phyloP scores from a whole-genome alignment of 1,140 invertebrate species.

The Wiebesia pumilae region DNA sequence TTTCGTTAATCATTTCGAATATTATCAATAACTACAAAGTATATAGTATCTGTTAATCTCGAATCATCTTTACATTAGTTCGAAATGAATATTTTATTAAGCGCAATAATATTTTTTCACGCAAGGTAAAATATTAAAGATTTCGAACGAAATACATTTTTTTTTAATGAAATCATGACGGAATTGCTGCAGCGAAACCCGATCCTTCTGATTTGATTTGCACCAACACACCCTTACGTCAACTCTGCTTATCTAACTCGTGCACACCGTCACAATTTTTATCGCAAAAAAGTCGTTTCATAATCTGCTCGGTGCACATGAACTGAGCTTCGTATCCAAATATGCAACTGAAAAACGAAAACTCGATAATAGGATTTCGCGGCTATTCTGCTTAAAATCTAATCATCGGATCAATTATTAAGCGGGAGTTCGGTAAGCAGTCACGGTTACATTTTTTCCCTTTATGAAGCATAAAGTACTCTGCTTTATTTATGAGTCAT shows the following conservation, averaged over 20 bases:
- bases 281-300: background rate
- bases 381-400: background rate
- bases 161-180: constrained; percentile 12
- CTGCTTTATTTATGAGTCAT: constrained; percentile 9
- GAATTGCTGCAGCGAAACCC: background rate
- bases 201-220: background rate
- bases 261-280: background rate
- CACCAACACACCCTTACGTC: background rate
- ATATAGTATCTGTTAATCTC: background rate
- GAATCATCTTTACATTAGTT: background rate
- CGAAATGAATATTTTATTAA: background rate
- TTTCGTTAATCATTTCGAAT: too few relatives aligned
- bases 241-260: background rate
- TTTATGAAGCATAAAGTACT: constrained; percentile 15
- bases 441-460: background rate
- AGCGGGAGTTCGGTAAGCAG: background rate
- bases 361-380: constrained; percentile 8
- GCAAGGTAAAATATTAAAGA: background rate
- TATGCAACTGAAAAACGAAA: constrained; percentile 19
- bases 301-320: background rate
- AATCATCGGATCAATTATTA: constrained; percentile 27
- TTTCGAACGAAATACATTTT: background rate
- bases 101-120: background rate
- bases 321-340: background rate
- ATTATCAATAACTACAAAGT: too few relatives aligned